A percentile compares a stretch with the other conserved stretches of the same genome.
These are phyloP conservation scores for Cyanoliseus patagonus DNA, from an alignment of 2,113 vertebrate species.

Conservation along the genomic window DNA sequence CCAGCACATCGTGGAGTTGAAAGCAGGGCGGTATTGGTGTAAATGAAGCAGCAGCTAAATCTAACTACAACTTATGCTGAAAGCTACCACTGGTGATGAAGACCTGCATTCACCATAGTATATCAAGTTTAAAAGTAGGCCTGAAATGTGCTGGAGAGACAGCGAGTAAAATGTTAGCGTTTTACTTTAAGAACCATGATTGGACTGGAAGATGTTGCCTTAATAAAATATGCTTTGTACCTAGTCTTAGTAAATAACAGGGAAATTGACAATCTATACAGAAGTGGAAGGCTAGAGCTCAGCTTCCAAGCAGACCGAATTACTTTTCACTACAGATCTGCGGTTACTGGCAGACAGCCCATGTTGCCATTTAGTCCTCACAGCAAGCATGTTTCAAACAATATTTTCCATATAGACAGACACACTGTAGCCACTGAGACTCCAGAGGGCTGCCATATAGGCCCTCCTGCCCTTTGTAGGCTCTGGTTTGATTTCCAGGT, in stretches of 20 bases:
- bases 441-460: not conserved
- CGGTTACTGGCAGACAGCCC: constrained; percentile 52
- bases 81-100: not conserved
- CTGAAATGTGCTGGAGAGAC: not conserved
- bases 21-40: not conserved
- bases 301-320: constrained; percentile 43
- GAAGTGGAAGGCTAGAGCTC: constrained; percentile 18
- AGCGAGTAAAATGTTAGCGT: not conserved
- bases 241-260: constrained; percentile 25
- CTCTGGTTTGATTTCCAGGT: constrained; percentile 12
- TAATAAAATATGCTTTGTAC: constrained; percentile 42
- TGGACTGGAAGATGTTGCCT: constrained; percentile 14
- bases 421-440: constrained; percentile 40
- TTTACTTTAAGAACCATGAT: constrained; percentile 17
- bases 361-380: constrained; percentile 57
- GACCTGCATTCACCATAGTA: not conserved
- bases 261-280: constrained; percentile 8
- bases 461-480: constrained; percentile 7
- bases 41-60: not conserved
- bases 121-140: constrained; percentile 13
- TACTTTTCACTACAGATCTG: constrained; percentile 52
- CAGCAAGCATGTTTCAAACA: constrained; percentile 30
- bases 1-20: fast-evolving
- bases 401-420: constrained; percentile 33
- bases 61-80: not conserved